Evolutionary conservation across 2,113 vertebrate species (phyloP).

Genomic region (Xenopus laevis): DNA sequence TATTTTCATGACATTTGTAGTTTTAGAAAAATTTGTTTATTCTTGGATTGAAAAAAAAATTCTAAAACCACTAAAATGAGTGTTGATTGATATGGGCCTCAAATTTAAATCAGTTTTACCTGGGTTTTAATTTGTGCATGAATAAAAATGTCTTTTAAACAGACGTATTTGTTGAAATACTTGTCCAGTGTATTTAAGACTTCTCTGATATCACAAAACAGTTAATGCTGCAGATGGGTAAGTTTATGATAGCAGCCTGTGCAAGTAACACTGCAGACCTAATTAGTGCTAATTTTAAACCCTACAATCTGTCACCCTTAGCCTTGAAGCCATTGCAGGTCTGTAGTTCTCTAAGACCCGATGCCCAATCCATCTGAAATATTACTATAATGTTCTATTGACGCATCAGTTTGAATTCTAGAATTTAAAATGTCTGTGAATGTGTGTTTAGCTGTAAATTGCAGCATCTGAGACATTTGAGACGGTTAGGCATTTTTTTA

Average conservation of each 20-base stretch:
- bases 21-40: too few species aligned
- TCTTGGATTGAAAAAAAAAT: too few species aligned
- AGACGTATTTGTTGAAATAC: too few species aligned
- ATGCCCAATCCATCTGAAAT: constrained; percentile 10
- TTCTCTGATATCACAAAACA: too few species aligned
- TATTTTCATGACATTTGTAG: too few species aligned
- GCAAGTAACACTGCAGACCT: not conserved
- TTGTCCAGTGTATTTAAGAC: too few species aligned
- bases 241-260: constrained; percentile 6
- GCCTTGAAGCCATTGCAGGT: constrained; percentile 5
- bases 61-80: too few species aligned
- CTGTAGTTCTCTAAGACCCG: not conserved
- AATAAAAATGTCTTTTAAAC: too few species aligned
- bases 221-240: not conserved
- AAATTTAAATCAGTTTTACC: too few species aligned
- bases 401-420: constrained; percentile 22
- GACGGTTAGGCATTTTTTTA: constrained; percentile 25
- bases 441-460: constrained; percentile 6
- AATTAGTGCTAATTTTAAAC: not conserved
- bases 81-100: too few species aligned
- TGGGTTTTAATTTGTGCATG: too few species aligned
- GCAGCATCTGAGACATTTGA: constrained; percentile 27
- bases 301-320: not conserved
- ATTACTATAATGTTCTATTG: constrained; percentile 8
- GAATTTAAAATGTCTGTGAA: constrained; percentile 9